Evolutionary conservation across 2,113 vertebrate species (phyloP).

Genomic region (Speoplatyrhinus poulsoni): DNA sequence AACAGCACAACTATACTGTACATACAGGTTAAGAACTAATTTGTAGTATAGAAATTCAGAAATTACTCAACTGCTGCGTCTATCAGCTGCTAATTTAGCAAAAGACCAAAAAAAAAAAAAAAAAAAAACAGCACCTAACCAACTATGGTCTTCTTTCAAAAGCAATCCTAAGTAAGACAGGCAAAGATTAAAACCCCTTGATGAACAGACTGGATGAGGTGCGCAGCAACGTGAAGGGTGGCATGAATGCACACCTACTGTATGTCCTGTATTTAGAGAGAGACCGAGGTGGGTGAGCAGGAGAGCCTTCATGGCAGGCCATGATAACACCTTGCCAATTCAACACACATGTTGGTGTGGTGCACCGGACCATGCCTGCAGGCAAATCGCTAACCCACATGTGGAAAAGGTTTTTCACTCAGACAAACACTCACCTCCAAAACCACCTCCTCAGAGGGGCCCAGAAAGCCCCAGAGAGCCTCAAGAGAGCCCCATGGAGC

Average conservation of each 20-base stretch:
- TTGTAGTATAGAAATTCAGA: too few species aligned
- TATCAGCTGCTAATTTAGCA: too few species aligned
- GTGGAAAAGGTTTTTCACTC: conserved; percentile 76
- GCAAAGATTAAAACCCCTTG: not conserved
- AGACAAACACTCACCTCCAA: conserved; percentile 48
- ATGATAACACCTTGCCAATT: conserved; percentile 73
- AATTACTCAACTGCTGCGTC: too few species aligned
- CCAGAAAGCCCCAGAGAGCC: too few species aligned
- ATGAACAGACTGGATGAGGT: conserved; percentile 11
- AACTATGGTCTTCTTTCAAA: too few species aligned
- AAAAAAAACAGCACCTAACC: too few species aligned
- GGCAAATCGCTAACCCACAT: conserved; percentile 55
- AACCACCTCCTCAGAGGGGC: conserved; percentile 41
- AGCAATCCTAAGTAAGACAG: not conserved
- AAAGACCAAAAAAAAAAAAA: too few species aligned
- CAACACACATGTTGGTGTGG: conserved; percentile 69
- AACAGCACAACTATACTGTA: too few species aligned
- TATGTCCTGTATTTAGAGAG: conserved; percentile 48
- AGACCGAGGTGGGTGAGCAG: conserved; percentile 55
- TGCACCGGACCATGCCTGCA: conserved; percentile 62
- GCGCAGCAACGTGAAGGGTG: not conserved
- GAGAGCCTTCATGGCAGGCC: conserved; percentile 40
- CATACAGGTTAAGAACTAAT: too few species aligned
- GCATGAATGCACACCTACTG: not conserved
- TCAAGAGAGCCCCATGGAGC: too few species aligned